Evolutionary conservation across 1,140 invertebrate genomes (phyloP).

Genomic region (Hypsibius dujardini): DNA sequence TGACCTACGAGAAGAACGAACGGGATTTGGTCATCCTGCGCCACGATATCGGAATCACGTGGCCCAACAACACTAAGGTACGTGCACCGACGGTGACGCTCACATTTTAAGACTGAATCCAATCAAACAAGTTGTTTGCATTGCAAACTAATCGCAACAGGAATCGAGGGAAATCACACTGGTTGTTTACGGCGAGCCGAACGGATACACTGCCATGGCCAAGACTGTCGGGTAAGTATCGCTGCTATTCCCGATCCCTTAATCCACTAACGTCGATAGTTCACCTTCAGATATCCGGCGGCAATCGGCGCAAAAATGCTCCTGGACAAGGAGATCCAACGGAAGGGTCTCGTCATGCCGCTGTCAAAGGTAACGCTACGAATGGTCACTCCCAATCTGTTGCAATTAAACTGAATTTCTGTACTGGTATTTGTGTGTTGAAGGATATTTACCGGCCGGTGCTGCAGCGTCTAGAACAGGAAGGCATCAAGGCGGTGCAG

Average conservation of each 20-base stretch:
- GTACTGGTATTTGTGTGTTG: constrained; percentile 35
- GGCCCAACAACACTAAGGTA: constrained; percentile 56
- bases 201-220: constrained; percentile 87
- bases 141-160: constrained; percentile 24
- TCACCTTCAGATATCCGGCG: constrained; percentile 46
- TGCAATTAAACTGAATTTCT: no score
- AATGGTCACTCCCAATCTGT: constrained; percentile 25
- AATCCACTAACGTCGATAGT: no score
- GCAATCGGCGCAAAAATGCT: constrained; percentile 95
- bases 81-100: not conserved
- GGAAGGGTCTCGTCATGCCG: constrained; percentile 72
- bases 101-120: not conserved
- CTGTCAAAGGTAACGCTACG: constrained; percentile 74
- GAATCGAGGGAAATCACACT: constrained; percentile 76
- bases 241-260: no score
- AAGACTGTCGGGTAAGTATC: constrained; percentile 61
- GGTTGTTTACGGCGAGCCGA: constrained; percentile 69
- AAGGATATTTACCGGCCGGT: constrained; percentile 78
- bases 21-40: constrained; percentile 80
- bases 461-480: constrained; percentile 56
- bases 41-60: constrained; percentile 75
- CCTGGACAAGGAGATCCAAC: constrained; percentile 81
- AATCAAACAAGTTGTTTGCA: not conserved
- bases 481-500: constrained; percentile 63
- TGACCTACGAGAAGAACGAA: constrained; percentile 62